These are phyloP conservation scores for Amphiprion percula DNA, from an alignment of 2,113 vertebrate species.

Conservation along the genomic window DNA sequence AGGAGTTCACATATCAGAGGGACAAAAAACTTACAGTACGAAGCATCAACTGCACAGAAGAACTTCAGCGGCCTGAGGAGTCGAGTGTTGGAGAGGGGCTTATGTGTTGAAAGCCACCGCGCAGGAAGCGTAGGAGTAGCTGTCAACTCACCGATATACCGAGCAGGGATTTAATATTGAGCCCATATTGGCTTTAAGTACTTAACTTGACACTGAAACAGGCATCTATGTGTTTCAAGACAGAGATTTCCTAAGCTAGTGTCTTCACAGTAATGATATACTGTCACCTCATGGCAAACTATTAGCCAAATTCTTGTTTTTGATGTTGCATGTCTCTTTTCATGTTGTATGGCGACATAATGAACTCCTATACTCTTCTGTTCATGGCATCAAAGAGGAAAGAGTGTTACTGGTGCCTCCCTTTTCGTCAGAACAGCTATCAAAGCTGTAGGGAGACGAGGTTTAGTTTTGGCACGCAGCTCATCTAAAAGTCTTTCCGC, in stretches of 20 bases:
- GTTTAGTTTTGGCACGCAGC: constrained; percentile 49
- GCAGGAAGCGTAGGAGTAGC: not conserved
- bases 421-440: not conserved
- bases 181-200: not conserved
- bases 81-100: not conserved
- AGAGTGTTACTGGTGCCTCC: not conserved
- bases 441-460: constrained; percentile 13
- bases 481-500: constrained; percentile 38
- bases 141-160: constrained; percentile 3
- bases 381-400: not conserved
- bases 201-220: not conserved
- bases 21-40: constrained; percentile 44
- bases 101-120: not conserved
- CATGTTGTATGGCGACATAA: not conserved
- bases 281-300: too few relatives aligned
- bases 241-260: not conserved
- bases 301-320: not conserved
- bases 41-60: constrained; percentile 23
- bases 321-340: not conserved
- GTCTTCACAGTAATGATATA: not conserved
- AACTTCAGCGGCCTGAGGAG: constrained; percentile 14
- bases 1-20: constrained; percentile 63
- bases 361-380: not conserved
- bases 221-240: too few relatives aligned
- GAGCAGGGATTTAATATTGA: not conserved